A percentile compares a stretch with the other conserved stretches of the same genome.
phyloP scores from a whole-genome alignment of 2,797 vertebrate species.

The Myotis myotis region DNA sequence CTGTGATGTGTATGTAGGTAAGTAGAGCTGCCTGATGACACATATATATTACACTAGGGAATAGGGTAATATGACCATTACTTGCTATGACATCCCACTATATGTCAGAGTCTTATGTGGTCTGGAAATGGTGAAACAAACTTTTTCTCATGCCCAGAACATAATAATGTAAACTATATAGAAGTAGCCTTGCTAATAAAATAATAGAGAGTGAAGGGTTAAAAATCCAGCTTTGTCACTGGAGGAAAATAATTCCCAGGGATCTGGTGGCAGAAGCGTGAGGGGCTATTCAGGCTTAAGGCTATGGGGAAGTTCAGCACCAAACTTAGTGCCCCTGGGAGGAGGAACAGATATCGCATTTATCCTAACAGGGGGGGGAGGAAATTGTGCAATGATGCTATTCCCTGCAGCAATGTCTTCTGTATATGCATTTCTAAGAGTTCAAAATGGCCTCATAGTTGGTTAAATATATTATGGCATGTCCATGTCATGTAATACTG shows the following conservation, averaged over 20 bases:
- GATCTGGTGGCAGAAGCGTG: not conserved
- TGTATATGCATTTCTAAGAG: slow-evolving; percentile 10
- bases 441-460: slow-evolving; percentile 13
- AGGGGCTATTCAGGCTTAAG: not conserved
- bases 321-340: not conserved
- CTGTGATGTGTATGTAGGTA: slow-evolving; percentile 20
- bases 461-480: not conserved
- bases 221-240: slow-evolving; percentile 42
- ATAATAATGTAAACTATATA: slow-evolving; percentile 40
- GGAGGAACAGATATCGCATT: not conserved
- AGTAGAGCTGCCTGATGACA: not conserved
- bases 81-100: slow-evolving; percentile 15
- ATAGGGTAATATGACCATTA: slow-evolving; percentile 21
- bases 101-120: slow-evolving; percentile 29
- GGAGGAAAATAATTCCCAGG: not conserved
- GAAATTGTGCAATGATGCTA: not conserved
- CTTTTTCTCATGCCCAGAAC: slow-evolving; percentile 1
- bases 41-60: not conserved
- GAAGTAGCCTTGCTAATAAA: slow-evolving; percentile 46
- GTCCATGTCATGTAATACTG: slow-evolving; percentile 9
- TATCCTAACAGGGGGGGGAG: not conserved
- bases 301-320: not conserved
- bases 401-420: not conserved
- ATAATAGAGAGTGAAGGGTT: slow-evolving; percentile 24
- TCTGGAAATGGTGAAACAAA: slow-evolving; percentile 55